Base-by-base conservation (phyloP, 1,140 invertebrate species). In the Drosophila navojoa region DNA sequence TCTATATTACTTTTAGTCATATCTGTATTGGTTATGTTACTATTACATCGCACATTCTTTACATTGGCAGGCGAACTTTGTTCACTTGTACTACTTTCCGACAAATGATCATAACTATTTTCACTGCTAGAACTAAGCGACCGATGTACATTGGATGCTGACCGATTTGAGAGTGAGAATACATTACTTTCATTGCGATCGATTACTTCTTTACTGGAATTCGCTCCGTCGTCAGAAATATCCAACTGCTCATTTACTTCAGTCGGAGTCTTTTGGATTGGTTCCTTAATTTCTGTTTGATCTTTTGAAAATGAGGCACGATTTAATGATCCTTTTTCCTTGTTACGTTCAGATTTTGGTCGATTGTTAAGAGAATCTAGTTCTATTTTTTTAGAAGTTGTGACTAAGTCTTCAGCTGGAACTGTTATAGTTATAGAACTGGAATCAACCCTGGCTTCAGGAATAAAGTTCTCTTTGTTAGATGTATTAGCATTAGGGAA, bases 401-500 rank as follows among this genome's bases (percentile, higher is more conserved):
- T 9, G 3, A 63, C 54, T 22, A 62, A 44, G 10, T 84, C 76
- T 35, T 77, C 67, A 3, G 49, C 35, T 44, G 60, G 16, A 35
- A 55, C 60, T 15, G 63, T 15, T 52, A 60, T 59, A 54, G 85
- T 54, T 44, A 29, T 29, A 10, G 59, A 52, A 53, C 44, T 73
- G 58, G 69, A 57, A 49, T 64, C 57, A 45, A 57, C 35, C 13
- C 64, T 72, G 4, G 76, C 19, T n/a, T 87, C 84, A 40, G 74
- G 69, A 27, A 82, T 59, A 68, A 72, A 85, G 47, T 89, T 91
- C 52, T 92, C 90, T 61, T 84, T 91, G 53, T 86, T 93, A 7
- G 86, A 92, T 69, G 72, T 90, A 84, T 76, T 92, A 70, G 92
- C 92, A 78, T 91, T 82, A 10, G 68, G 58, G 42, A 60, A 69